Conservation (phyloP, 2,888 invertebrate species). For the Holacanthella duospinosa region DNA sequence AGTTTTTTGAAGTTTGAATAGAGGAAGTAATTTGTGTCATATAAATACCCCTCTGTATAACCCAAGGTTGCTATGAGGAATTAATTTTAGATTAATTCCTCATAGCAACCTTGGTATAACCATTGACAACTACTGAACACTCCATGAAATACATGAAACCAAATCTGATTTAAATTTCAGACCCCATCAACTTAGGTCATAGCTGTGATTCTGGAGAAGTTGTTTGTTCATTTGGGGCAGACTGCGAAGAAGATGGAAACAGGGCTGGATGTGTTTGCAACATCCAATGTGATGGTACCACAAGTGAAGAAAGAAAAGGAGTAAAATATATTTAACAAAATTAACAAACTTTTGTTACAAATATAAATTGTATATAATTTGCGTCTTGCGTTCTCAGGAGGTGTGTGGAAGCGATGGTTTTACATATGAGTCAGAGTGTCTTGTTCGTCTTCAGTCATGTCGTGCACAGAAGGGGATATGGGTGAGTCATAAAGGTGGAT, state of each 20-base stretch:
- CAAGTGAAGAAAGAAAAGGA: slow-evolving; percentile 47
- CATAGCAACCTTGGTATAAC: too few species aligned
- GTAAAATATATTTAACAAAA: too few species aligned
- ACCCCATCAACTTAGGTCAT: slow-evolving; percentile 33
- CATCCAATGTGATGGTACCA: slow-evolving; percentile 53
- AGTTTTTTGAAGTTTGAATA: too few species aligned
- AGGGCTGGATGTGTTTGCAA: slow-evolving; percentile 65
- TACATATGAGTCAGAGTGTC: slow-evolving; percentile 72
- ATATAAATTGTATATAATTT: too few species aligned
- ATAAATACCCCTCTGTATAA: too few species aligned
- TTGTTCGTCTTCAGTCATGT: slow-evolving; percentile 62
- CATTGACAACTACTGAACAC: too few species aligned
- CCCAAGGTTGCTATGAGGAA: too few species aligned
- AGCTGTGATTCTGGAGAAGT: slow-evolving; percentile 55
- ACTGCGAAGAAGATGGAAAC: slow-evolving; percentile 61
- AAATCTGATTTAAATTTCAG: too few species aligned
- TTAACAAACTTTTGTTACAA: too few species aligned
- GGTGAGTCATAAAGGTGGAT: slow-evolving; percentile 63
- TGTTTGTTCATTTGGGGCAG: slow-evolving; percentile 72
- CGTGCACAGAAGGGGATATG: slow-evolving; percentile 65
- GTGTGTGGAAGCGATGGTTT: slow-evolving; percentile 78
- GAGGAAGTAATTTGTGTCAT: too few species aligned
- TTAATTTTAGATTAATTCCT: too few species aligned
- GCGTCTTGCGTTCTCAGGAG: slow-evolving; percentile 28
- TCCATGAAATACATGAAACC: too few species aligned